A percentile compares a stretch with the other conserved stretches of the same genome.
Evolutionary conservation across 2,888 invertebrate species (phyloP).

Genomic region (Adineta ricciae): DNA sequence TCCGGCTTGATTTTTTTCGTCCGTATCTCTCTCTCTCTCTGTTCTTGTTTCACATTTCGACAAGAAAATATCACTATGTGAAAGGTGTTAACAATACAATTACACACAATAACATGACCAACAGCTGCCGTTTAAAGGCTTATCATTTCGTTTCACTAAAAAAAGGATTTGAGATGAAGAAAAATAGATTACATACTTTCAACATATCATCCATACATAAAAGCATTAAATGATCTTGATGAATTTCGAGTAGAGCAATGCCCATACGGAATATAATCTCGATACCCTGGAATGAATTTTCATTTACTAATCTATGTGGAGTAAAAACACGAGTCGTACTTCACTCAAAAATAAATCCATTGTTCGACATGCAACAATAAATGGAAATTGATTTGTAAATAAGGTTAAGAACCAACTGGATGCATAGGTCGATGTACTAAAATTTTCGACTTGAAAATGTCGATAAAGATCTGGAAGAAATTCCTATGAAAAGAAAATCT

Average conservation of each 20-base stretch:
- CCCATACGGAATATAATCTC: constrained; percentile 95
- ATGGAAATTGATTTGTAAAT: constrained; percentile 85
- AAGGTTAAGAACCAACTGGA: constrained; percentile 96
- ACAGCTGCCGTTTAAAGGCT: background rate
- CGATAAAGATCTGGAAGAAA: constrained; percentile 81
- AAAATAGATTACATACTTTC: constrained; percentile 58
- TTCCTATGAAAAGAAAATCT: constrained; percentile 55
- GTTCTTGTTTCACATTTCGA: background rate
- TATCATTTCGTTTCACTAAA: background rate
- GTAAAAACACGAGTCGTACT: constrained; percentile 41
- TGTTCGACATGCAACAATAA: constrained; percentile 77
- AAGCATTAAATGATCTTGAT: constrained; percentile 78
- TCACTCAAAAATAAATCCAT: constrained; percentile 91
- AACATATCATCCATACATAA: constrained; percentile 98
- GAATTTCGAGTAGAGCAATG: constrained; percentile 76
- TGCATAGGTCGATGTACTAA: constrained; percentile 93
- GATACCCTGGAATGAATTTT: constrained; percentile 60
- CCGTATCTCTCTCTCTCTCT: too few relatives aligned
- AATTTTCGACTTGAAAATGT: constrained; percentile 67
- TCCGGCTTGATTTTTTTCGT: too few relatives aligned
- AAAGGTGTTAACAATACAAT: background rate
- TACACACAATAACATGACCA: background rate
- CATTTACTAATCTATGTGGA: too few relatives aligned
- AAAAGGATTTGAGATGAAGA: background rate
- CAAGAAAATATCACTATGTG: background rate